Evolutionary conservation across 53 echinoderm and acorn worm species (phyloP).

Genomic region (Holothuria leucospilota): DNA sequence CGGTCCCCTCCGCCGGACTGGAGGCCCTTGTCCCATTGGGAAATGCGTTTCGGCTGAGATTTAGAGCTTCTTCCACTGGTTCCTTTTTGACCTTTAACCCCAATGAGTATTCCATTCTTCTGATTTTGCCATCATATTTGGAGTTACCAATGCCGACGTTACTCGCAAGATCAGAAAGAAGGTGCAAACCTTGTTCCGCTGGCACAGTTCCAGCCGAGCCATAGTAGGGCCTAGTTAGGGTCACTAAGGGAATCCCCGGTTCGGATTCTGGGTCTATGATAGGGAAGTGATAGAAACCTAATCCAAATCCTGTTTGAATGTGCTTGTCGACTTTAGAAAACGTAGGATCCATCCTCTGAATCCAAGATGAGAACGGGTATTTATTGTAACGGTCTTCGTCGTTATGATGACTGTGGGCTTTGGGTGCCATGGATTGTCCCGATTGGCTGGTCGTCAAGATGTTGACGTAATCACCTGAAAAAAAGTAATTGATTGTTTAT

Average conservation of each 20-base stretch:
- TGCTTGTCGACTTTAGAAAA: conserved; percentile 31
- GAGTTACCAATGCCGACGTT: not conserved
- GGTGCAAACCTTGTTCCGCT: conserved; percentile 45
- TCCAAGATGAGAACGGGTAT: conserved; percentile 42
- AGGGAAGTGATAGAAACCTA: conserved; percentile 39
- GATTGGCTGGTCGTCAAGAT: no score
- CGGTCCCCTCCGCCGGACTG: conserved; percentile 40
- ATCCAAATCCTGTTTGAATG: conserved; percentile 44
- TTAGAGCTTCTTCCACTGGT: conserved; percentile 39
- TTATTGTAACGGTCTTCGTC: not conserved
- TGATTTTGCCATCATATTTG: not conserved
- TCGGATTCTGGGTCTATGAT: conserved; percentile 41
- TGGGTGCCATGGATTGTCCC: not conserved
- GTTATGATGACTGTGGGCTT: conserved; percentile 17
- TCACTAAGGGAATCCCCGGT: conserved; percentile 35
- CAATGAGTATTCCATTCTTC: not conserved
- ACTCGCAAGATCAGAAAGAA: conserved; percentile 42
- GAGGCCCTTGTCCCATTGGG: conserved; percentile 20
- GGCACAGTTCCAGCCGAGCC: conserved; percentile 12
- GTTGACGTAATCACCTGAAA: no score
- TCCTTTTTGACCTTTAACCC: conserved; percentile 12
- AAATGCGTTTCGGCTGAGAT: conserved; percentile 11
- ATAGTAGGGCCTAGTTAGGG: not conserved
- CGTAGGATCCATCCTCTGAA: conserved; percentile 25
- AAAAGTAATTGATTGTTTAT: no score